These are phyloP conservation scores for Notamacropus eugenii DNA, from an alignment of 2,797 vertebrate species.

Conservation along the genomic window DNA sequence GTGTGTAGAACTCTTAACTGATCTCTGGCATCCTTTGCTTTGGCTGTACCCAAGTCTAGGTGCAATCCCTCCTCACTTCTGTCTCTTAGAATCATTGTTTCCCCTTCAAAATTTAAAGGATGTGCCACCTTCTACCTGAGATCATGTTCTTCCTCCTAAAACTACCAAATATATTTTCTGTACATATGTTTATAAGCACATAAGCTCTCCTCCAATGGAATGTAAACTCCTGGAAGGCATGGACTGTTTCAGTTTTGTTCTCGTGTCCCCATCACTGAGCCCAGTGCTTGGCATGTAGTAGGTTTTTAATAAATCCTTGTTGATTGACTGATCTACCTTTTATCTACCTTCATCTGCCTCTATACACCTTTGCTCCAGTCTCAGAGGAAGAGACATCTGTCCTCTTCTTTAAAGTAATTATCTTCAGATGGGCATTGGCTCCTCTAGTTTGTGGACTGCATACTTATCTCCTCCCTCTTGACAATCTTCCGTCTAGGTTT, in stretches of 20 bases:
- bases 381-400: no score
- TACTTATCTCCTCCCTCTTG: no score
- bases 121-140: neutral
- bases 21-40: no score
- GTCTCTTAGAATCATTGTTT: neutral
- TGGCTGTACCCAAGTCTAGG: no score
- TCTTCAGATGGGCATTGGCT: no score
- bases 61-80: neutral
- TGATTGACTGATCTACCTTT: neutral
- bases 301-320: neutral
- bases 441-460: no score
- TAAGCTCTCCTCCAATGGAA: neutral
- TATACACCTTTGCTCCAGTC: neutral
- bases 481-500: no score
- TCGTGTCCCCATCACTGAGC: neutral
- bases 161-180: neutral
- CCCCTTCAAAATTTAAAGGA: neutral
- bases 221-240: neutral
- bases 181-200: neutral
- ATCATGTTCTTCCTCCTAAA: neutral
- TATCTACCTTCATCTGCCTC: neutral
- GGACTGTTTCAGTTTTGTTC: neutral
- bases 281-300: neutral
- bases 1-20: neutral
- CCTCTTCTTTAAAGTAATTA: no score